Base-by-base conservation (phyloP, 2,797 vertebrate genomes). In the Threskiornis aethiopicus region DNA sequence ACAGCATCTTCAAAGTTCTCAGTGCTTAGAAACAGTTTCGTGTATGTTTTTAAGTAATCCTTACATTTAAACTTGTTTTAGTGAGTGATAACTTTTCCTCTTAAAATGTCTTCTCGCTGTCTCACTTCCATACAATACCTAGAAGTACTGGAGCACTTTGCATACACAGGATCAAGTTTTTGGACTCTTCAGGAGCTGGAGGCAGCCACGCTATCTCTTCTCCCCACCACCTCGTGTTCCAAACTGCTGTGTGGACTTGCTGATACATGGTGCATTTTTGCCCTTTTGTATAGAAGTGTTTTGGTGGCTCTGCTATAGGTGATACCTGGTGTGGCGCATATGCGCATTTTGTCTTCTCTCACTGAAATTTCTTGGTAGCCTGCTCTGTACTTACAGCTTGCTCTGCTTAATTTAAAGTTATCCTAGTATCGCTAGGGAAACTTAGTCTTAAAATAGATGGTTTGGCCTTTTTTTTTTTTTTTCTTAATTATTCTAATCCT, bases 351-450 rank as follows among this genome's bases (percentile, higher is more conserved):
- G 47, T 49, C 44, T n/a, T 82, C 20, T 73, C 25, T 85, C 57
- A 10, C 42, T 92, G 52, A 42, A 81, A 62, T 77, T 31, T 79
- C 65, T 46, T n/a, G 42, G 47, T 94, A 80, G 69, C 78, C 59
- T 89, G 61, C 57, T 90, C 87, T 95, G 93, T 95, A 94, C 80
- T 97, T 97, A 97, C 91, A 90, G 76, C 55, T 80, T 84, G 13
- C 46, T 85, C 66, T 77, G 47, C 62, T 94, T 96, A 77, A 95
- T 90, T 93, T 95, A 93, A 96, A 85, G 49, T 88, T 91, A 58
- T 44, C 67, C 80, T 79, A 44, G 31, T 79, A 78, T 88, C 1
- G 0, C 80, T 82, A 58, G 64, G 94, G 76, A 69, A 96, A 79
- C 62, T 94, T 71, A 84, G 55, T 69, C 82, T 84, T 89, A 86